Evolutionary conservation across 2,888 invertebrate genomes (phyloP), one percentile per base, ranked within the genome.

Genomic region (Nephrotoma guestfalica): DNA sequence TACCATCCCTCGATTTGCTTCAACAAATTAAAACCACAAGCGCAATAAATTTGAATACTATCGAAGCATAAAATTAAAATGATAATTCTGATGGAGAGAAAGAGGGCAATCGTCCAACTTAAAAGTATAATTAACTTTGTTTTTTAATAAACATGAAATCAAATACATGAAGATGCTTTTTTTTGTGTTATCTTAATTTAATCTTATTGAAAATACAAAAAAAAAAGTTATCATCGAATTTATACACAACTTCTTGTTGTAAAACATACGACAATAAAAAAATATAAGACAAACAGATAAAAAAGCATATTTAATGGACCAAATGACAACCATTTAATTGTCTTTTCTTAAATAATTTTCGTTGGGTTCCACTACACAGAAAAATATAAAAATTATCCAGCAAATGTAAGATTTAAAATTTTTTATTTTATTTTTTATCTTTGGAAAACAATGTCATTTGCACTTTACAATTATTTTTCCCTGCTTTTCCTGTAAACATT

Each of bases 361-460:
- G 84, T 84, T 57, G 57, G 57, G 57, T 71, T 71, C 71, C 30
- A 30, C 30, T 57, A 84, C 15, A 84, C 84, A n/a, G 41, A 42
- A 83, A 47, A 47, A 47, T 6, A 6, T 51, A 51, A 71, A 71
- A 71, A 71, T 71, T 71, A 30, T 71, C 71, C 71, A 84, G n/a
- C 84, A 84, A 84, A 84, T 42, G 41, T 84, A 84, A 84, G 84
- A 84, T 84, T 41, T 84, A 41, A n/a, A 7, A 41, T 84, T 84
- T 84, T 43, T 30, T 30, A 30, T 30, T 30, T 30, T 30, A 30
- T 30, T 30, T 85, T 85, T 85, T 85, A 45, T 43, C 85, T 85
- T 85, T 71, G 15, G 18, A 86, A 86, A 86, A 86, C 86, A 86
- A 86, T 86, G 86, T 86, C 86, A 86, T 86, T 86, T 86, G 86